Conservation (phyloP, 1,140 invertebrate genomes). For the Homarus americanus region DNA sequence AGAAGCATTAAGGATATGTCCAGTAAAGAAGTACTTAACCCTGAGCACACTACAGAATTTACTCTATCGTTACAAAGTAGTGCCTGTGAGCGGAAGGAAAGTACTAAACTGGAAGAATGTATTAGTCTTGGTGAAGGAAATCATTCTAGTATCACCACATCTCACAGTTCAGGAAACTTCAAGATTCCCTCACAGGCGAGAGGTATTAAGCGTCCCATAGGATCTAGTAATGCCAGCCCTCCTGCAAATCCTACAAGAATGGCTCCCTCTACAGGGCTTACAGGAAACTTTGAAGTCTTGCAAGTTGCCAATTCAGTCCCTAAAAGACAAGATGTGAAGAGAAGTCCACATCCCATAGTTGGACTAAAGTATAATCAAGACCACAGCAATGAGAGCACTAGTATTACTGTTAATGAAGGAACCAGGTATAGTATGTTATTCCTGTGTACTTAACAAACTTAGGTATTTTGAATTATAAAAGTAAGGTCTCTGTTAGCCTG, state of each 20-base stretch:
- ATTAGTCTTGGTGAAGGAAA: neutral
- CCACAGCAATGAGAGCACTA: neutral
- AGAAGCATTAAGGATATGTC: neutral
- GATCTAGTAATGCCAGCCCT: constrained; percentile 17
- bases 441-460: no score
- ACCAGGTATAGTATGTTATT: no score
- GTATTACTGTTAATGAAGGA: neutral
- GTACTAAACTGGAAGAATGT: neutral
- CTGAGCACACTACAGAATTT: neutral
- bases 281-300: constrained; percentile 34
- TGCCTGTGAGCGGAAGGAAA: neutral
- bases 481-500: no score
- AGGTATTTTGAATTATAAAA: no score
- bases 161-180: neutral
- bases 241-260: neutral
- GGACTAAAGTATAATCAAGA: neutral
- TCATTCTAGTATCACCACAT: neutral
- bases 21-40: neutral
- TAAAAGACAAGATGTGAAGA: constrained; percentile 35
- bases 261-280: constrained; percentile 33
- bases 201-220: constrained; percentile 38
- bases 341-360: neutral
- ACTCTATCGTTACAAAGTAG: neutral
- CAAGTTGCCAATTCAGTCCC: constrained; percentile 12
- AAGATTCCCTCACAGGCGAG: constrained; percentile 34